A percentile compares a stretch with the other conserved stretches of the same genome.
Evolutionary conservation across 2,113 vertebrate genomes (phyloP).

Genomic region (Cranoglanis bouderius): DNA sequence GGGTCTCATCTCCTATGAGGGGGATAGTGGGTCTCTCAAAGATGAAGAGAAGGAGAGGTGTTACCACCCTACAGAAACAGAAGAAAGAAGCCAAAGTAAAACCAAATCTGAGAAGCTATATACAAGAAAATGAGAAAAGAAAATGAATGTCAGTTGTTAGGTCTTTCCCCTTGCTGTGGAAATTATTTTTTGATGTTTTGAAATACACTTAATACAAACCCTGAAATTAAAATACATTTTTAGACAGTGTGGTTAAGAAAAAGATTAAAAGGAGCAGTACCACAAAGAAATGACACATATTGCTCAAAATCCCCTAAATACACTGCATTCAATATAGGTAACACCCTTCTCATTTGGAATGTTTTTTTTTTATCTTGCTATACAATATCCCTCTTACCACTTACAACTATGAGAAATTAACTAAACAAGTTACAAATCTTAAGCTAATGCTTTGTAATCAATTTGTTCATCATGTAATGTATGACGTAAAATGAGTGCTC

Average conservation of each 20-base stretch:
- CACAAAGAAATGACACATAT: not conserved
- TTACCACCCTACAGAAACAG: conserved; percentile 80
- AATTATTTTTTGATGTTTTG: not conserved
- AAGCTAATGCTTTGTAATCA: not conserved
- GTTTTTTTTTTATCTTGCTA: not conserved
- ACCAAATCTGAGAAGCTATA: conserved; percentile 12
- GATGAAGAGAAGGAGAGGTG: conserved; percentile 68
- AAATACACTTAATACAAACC: not conserved
- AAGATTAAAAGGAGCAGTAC: not conserved
- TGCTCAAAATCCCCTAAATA: not conserved
- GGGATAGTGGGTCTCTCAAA: conserved; percentile 86
- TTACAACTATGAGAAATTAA: not conserved
- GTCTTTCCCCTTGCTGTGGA: not conserved
- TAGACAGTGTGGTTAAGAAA: not conserved
- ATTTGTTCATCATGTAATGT: not conserved
- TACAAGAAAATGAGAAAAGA: conserved; percentile 27
- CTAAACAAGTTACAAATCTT: not conserved
- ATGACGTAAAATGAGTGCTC: not conserved
- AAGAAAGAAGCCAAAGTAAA: conserved; percentile 36
- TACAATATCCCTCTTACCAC: not conserved
- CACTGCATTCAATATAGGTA: not conserved
- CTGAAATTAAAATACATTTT: not conserved
- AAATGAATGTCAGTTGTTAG: conserved; percentile 19
- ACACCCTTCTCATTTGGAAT: not conserved
- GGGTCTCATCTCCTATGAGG: conserved; percentile 60